phyloP scores from a whole-genome alignment of 2,797 vertebrate species.

The Pseudopleuronectes americanus region DNA sequence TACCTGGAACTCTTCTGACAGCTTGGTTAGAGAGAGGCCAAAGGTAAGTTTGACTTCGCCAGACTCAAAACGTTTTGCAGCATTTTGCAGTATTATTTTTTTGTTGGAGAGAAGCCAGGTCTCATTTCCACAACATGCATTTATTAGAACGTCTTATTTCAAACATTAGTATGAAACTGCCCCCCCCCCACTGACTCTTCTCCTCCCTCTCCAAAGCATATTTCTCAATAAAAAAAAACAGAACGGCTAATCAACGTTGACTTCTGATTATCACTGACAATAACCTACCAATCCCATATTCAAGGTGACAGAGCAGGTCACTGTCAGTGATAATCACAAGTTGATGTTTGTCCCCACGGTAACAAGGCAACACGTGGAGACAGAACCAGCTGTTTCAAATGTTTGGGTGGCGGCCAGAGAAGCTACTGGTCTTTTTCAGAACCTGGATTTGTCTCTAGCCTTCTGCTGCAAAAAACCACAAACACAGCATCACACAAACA shows the following conservation, averaged over 20 bases:
- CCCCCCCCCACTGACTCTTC: conserved; percentile 24
- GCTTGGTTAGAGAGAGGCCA: conserved; percentile 88
- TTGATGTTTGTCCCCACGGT: neutral
- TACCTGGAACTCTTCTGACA: conserved; percentile 89
- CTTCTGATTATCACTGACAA: neutral
- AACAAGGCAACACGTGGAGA: conserved; percentile 43
- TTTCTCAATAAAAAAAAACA: conserved; percentile 15
- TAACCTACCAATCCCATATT: neutral
- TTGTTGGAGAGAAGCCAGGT: conserved; percentile 58
- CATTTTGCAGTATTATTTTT: conserved; percentile 34
- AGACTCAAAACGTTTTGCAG: conserved; percentile 51
- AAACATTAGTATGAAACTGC: conserved; percentile 36
- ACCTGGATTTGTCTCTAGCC: conserved; percentile 90
- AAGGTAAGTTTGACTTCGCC: conserved; percentile 72
- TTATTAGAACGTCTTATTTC: conserved; percentile 38
- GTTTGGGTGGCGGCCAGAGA: conserved; percentile 69
- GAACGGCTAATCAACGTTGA: conserved; percentile 23
- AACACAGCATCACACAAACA: conserved; percentile 81
- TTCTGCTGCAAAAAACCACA: conserved; percentile 81
- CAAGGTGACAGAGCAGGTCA: no score
- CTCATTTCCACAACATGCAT: conserved; percentile 60
- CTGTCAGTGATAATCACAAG: no score
- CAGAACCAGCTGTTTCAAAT: conserved; percentile 26
- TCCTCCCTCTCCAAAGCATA: conserved; percentile 6
- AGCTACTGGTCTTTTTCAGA: conserved; percentile 72